phyloP scores from a whole-genome alignment of 1,140 invertebrate species.

The Nasonia vitripennis region DNA sequence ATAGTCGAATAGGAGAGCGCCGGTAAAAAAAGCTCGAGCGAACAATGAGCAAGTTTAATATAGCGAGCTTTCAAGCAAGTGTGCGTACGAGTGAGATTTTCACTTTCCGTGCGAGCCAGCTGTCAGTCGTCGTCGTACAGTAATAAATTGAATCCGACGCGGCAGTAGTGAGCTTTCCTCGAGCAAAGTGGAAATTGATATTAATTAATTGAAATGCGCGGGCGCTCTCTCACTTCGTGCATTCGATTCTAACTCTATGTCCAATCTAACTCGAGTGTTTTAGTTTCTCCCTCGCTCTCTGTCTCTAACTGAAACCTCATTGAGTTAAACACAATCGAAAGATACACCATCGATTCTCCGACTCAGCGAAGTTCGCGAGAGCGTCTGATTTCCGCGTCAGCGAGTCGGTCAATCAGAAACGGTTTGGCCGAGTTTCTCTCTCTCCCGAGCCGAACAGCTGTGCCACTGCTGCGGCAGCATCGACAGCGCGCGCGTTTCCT shows the following conservation, averaged over 20 bases:
- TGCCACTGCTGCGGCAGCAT: neutral
- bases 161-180: too few species aligned
- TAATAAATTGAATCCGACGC: neutral
- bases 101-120: neutral
- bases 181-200: neutral
- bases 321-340: neutral
- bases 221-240: neutral
- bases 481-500: neutral
- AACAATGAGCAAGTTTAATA: slow-evolving; percentile 4
- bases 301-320: neutral
- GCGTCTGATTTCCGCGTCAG: slow-evolving; percentile 30
- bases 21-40: neutral
- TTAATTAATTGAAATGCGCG: neutral
- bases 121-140: neutral
- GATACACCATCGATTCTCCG: neutral
- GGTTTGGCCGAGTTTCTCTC: slow-evolving; percentile 58
- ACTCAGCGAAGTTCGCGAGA: neutral
- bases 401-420: slow-evolving; percentile 41
- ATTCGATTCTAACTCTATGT: neutral
- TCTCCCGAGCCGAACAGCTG: neutral
- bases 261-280: neutral
- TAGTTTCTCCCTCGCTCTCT: neutral
- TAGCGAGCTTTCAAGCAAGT: neutral
- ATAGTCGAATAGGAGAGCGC: neutral
- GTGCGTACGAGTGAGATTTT: neutral